Conservation (phyloP, 2,797 vertebrate genomes). For the Poeciliopsis gracilis region DNA sequence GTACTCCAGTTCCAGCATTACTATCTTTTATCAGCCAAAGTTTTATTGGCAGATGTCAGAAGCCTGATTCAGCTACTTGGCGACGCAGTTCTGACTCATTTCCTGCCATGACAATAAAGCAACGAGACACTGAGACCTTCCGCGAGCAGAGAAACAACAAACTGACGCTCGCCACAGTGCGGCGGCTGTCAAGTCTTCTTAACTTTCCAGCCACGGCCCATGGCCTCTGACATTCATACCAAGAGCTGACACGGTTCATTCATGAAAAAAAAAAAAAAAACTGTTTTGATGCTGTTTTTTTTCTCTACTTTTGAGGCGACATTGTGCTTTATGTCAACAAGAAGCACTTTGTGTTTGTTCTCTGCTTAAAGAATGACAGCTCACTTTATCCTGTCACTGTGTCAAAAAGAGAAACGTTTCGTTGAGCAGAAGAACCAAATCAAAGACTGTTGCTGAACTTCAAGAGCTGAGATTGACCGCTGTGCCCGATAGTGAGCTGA, state of each 20-base stretch:
- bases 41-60: conserved; percentile 23
- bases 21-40: conserved; percentile 4
- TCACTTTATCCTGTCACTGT: conserved; percentile 23
- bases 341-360: conserved; percentile 30
- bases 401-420: conserved; percentile 33
- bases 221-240: conserved; percentile 52
- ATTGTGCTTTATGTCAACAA: conserved; percentile 16
- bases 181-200: conserved; percentile 61
- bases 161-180: conserved; percentile 36
- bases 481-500: conserved; percentile 17
- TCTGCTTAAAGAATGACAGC: conserved; percentile 31
- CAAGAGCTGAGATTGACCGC: conserved; percentile 32
- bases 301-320: conserved; percentile 10
- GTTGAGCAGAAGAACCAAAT: conserved; percentile 36
- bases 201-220: conserved; percentile 43
- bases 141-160: conserved; percentile 13
- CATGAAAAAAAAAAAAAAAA: not conserved
- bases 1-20: conserved; percentile 1
- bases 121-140: conserved; percentile 40
- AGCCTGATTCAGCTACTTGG: conserved; percentile 7
- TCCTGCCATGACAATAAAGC: conserved; percentile 33
- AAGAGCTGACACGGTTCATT: conserved; percentile 24
- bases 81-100: conserved; percentile 34
- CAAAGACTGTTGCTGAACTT: conserved; percentile 20
- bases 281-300: conserved; percentile 11